Percentiles rank a stretch among this genome's conserved stretches.
These are phyloP conservation scores for Coecobrya sp. DNA, from an alignment of 2,888 invertebrate species.

Conservation along the genomic window DNA sequence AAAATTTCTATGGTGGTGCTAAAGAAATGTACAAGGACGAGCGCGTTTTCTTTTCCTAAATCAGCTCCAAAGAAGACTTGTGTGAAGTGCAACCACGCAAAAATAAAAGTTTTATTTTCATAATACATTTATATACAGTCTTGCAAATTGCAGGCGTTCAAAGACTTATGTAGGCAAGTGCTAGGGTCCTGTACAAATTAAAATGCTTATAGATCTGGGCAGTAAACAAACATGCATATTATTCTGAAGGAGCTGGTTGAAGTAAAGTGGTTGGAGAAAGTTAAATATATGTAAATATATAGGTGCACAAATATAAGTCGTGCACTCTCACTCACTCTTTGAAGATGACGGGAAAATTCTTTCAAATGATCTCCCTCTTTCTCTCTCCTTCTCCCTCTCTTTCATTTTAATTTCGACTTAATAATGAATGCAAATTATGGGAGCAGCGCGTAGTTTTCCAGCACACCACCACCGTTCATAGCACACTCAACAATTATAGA, in stretches of 20 bases:
- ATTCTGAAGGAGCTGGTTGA: background rate
- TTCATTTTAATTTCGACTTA: conserved; percentile 53
- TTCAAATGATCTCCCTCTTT: conserved; percentile 56
- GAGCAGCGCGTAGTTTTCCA: background rate
- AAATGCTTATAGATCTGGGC: background rate
- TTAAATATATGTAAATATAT: background rate
- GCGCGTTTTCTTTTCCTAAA: background rate
- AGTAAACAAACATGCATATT: background rate
- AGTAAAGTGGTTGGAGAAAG: background rate
- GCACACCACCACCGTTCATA: background rate
- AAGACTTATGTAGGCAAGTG: background rate
- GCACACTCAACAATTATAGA: background rate
- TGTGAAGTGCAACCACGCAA: conserved; percentile 1
- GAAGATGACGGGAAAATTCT: conserved; percentile 54
- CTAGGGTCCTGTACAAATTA: background rate
- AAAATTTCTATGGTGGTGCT: background rate
- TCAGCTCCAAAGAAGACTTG: conserved; percentile 9
- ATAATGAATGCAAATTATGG: conserved; percentile 73
- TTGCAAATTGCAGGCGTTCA: background rate
- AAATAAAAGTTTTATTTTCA: background rate
- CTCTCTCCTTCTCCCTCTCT: conserved; percentile 2
- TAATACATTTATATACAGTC: background rate
- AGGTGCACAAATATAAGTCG: background rate
- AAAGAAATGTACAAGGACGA: background rate
- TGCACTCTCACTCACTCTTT: background rate